phyloP scores from a whole-genome alignment of 2,797 vertebrate species.

The Philypnodon macrostomus region DNA sequence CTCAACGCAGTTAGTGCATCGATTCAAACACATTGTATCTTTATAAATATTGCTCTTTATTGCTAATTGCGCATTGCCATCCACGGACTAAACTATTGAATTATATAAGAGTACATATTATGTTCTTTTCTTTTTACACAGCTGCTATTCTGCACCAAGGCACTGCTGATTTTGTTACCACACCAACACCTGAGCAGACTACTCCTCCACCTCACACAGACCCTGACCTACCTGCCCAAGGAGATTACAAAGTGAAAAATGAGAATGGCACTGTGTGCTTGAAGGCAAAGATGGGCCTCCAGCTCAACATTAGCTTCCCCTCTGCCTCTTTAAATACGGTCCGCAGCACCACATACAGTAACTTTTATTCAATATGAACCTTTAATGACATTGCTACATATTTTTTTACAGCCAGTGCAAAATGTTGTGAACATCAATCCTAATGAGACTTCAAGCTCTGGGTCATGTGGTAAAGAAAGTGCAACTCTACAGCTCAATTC shows the following conservation, averaged over 20 bases:
- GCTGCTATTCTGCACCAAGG: conserved; percentile 57
- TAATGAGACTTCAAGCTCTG: conserved; percentile 58
- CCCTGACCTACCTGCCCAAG: conserved; percentile 66
- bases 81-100: too few relatives aligned
- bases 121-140: conserved; percentile 35
- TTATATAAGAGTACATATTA: too few relatives aligned
- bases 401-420: conserved; percentile 59
- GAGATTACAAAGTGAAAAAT: conserved; percentile 77
- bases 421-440: conserved; percentile 81
- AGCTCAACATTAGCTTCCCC: conserved; percentile 85
- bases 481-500: conserved; percentile 67
- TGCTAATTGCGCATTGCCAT: too few relatives aligned
- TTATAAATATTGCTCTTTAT: too few relatives aligned
- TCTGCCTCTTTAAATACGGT: conserved; percentile 71
- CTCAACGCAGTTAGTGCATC: too few relatives aligned
- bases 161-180: conserved; percentile 47
- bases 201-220: conserved; percentile 55
- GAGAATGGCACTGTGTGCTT: conserved; percentile 68
- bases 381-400: not conserved
- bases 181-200: conserved; percentile 51
- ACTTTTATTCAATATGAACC: not conserved
- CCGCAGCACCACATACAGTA: not conserved
- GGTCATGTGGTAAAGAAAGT: conserved; percentile 67
- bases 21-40: too few relatives aligned
- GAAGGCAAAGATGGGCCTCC: conserved; percentile 80